Evolutionary conservation across 2,113 vertebrate genomes (phyloP).

Genomic region (Pogonocichla stellata): DNA sequence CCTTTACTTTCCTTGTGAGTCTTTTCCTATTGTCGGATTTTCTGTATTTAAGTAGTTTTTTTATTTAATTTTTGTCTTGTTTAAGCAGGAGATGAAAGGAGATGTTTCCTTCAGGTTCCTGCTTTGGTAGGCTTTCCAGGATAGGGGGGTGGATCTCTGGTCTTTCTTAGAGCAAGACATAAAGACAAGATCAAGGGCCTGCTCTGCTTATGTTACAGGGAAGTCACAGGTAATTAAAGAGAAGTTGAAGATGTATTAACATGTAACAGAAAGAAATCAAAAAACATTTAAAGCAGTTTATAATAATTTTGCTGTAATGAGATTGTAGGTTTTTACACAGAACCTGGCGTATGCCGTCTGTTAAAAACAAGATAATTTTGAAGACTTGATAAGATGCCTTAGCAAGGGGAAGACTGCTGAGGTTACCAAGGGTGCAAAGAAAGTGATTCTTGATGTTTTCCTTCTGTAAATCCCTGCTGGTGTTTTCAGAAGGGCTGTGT

Average conservation of each 20-base stretch:
- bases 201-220: background rate
- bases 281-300: background rate
- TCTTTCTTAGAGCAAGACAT: background rate
- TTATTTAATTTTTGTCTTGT: constrained; percentile 16
- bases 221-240: constrained; percentile 17
- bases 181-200: background rate
- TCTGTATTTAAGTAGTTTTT: constrained; percentile 15
- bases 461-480: background rate
- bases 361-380: background rate
- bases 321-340: background rate
- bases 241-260: background rate
- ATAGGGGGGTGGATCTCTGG: background rate
- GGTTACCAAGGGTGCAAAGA: background rate
- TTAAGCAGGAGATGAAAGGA: constrained; percentile 10
- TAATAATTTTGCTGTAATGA: background rate
- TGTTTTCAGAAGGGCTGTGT: background rate
- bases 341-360: background rate
- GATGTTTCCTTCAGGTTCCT: background rate
- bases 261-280: background rate
- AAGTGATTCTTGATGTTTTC: background rate
- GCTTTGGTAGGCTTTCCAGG: background rate
- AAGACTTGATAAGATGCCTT: background rate
- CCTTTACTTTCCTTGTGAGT: background rate
- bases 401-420: background rate
- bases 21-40: background rate